Evolutionary conservation across 1,140 invertebrate species (phyloP).

Genomic region (Melanaphis sacchari): DNA sequence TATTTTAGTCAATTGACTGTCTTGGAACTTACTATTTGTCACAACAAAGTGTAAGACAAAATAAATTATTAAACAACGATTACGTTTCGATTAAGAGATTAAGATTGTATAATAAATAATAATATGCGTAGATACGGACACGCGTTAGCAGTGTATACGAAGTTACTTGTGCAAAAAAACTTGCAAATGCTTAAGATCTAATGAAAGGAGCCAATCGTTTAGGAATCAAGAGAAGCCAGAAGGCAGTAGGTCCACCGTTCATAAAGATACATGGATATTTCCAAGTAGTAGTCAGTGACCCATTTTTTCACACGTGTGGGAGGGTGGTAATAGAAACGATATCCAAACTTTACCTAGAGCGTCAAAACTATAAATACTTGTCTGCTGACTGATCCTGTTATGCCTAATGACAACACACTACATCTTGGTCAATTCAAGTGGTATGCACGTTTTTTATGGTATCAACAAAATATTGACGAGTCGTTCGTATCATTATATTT

Average conservation of each 20-base stretch:
- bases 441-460: too few relatives aligned
- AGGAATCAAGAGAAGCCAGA: background rate
- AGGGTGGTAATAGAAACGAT: background rate
- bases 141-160: background rate
- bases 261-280: background rate
- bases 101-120: background rate
- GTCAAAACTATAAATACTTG: too few relatives aligned
- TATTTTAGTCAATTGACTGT: background rate
- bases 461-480: too few relatives aligned
- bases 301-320: background rate
- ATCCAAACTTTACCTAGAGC: background rate
- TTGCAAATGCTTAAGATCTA: background rate
- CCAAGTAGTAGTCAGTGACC: background rate
- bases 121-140: background rate
- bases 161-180: background rate
- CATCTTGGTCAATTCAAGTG: background rate
- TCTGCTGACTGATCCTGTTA: too few relatives aligned
- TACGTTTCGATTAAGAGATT: background rate
- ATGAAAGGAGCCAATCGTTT: background rate
- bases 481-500: background rate
- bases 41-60: background rate
- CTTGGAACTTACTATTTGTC: background rate
- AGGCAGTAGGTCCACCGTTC: background rate
- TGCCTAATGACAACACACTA: background rate
- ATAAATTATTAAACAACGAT: background rate